phyloP scores from a whole-genome alignment of 2,113 vertebrate species.

The Eupsittula cactorum region DNA sequence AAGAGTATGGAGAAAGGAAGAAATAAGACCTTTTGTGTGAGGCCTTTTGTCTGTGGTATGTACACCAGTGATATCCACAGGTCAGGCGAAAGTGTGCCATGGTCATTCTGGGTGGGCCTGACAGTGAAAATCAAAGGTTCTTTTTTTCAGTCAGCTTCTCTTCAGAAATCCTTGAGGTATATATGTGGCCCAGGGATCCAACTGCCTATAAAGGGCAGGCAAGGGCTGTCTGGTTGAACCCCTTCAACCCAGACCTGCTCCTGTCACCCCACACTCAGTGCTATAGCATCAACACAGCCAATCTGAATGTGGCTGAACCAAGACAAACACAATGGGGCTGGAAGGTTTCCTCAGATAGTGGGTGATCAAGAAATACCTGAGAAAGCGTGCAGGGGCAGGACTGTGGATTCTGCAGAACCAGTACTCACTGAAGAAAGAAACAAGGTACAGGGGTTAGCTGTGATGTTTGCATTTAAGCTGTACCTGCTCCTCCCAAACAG shows the following conservation, averaged over 20 bases:
- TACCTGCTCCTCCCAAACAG: background rate
- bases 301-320: background rate
- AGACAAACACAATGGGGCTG: rapidly evolving
- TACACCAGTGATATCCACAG: background rate
- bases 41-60: background rate
- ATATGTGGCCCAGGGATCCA: background rate
- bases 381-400: background rate
- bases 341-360: background rate
- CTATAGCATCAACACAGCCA: background rate
- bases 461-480: rapidly evolving
- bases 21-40: background rate
- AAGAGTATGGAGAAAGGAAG: background rate
- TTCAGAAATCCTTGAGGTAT: background rate
- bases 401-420: background rate
- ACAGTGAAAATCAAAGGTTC: background rate
- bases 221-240: background rate
- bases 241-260: background rate
- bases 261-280: rapidly evolving
- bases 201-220: background rate
- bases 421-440: background rate
- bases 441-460: background rate
- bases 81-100: background rate
- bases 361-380: background rate
- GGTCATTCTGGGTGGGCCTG: background rate
- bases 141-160: background rate